These are phyloP conservation scores for Cardiocondyla obscurior DNA, from an alignment of 1,140 invertebrate species.

Conservation along the genomic window DNA sequence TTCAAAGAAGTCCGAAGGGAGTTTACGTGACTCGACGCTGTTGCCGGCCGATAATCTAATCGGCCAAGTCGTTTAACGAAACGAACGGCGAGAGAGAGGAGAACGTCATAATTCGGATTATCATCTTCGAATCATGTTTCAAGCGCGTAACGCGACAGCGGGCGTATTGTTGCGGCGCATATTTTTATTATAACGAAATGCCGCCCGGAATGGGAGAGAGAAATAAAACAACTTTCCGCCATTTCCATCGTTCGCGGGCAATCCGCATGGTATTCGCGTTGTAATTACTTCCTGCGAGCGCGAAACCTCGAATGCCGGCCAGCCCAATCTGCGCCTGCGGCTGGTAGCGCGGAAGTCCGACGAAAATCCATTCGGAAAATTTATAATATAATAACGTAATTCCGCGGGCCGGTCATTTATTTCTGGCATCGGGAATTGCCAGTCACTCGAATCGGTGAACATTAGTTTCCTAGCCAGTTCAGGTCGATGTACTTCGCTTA, in stretches of 20 bases:
- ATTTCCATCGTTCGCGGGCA: conserved; percentile 17
- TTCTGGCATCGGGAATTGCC: not conserved
- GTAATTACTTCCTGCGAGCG: conserved; percentile 50
- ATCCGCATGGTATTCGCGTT: conserved; percentile 45
- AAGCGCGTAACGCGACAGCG: not conserved
- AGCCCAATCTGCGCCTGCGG: conserved; percentile 26
- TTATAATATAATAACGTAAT: conserved; percentile 52
- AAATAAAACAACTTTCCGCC: not conserved
- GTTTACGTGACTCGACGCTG: not conserved
- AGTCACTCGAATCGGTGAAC: not conserved
- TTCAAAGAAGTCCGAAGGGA: not conserved
- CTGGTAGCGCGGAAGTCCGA: conserved; percentile 15
- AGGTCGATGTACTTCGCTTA: conserved; percentile 38
- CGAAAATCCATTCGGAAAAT: conserved; percentile 26
- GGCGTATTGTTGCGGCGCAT: conserved; percentile 2
- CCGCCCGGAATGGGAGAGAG: not conserved
- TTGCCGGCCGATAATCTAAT: not conserved
- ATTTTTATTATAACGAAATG: conserved; percentile 5
- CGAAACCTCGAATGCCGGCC: conserved; percentile 39
- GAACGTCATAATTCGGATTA: not conserved
- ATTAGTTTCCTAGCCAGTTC: conserved; percentile 14
- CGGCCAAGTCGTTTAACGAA: not conserved
- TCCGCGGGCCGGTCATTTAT: conserved; percentile 38
- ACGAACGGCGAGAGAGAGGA: not conserved
- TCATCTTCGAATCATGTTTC: not conserved